Percentiles rank a stretch among this genome's conserved stretches.
Evolutionary conservation across 2,113 vertebrate genomes (phyloP).

Genomic region (Panthera leo): DNA sequence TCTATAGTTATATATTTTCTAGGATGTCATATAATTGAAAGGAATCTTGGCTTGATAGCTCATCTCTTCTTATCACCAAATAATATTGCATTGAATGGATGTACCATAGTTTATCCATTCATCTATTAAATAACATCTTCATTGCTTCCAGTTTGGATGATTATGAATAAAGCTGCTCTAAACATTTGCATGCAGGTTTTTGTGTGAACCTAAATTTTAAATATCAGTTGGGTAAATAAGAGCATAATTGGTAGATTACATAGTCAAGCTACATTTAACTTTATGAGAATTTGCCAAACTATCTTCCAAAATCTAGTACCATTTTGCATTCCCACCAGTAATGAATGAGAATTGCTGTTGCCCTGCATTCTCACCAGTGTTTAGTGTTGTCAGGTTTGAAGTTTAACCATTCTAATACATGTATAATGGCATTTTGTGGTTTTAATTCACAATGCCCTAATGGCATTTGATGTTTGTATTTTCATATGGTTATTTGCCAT

Average conservation of each 20-base stretch:
- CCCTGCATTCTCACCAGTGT: background rate
- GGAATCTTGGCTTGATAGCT: background rate
- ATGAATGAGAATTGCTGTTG: background rate
- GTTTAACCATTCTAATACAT: background rate
- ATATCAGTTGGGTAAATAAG: background rate
- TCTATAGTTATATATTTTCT: background rate
- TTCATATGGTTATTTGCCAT: background rate
- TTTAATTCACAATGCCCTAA: background rate
- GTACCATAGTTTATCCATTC: background rate
- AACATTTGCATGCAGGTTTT: background rate
- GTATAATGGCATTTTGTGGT: background rate
- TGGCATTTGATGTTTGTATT: background rate
- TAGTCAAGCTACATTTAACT: background rate
- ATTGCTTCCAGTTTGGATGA: background rate
- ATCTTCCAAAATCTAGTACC: background rate
- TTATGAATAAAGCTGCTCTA: background rate
- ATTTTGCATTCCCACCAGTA: background rate
- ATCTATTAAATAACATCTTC: background rate
- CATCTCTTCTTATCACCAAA: background rate
- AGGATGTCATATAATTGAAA: background rate
- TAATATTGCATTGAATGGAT: background rate
- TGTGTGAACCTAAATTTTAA: background rate
- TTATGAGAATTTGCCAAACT: background rate
- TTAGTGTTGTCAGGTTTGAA: background rate
- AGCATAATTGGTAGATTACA: background rate